A percentile compares a stretch with the other conserved stretches of the same genome.
phyloP scores from a whole-genome alignment of 2,888 invertebrate species.

The Eurois occulta region DNA sequence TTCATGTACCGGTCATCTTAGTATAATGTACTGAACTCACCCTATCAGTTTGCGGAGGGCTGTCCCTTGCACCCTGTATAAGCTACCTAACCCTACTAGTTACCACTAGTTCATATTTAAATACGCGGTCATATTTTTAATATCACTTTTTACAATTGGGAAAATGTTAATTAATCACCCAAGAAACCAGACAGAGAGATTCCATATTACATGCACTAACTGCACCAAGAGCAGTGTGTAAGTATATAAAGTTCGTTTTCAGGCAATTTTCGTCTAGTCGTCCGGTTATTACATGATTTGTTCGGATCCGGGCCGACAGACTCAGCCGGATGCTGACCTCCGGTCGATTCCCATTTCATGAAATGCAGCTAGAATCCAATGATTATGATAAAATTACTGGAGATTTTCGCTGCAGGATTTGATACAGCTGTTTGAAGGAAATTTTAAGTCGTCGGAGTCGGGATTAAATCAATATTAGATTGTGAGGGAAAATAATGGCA shows the following conservation, averaged over 20 bases:
- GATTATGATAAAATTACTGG: constrained; percentile 46
- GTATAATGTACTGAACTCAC: too few species aligned
- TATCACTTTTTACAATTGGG: too few species aligned
- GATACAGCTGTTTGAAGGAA: background rate
- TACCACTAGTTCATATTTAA: too few species aligned
- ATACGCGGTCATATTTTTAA: too few species aligned
- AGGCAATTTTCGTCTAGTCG: constrained; percentile 39
- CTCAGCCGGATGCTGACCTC: constrained; percentile 44
- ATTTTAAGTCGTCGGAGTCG: background rate
- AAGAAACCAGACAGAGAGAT: too few species aligned
- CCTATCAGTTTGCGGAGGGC: too few species aligned
- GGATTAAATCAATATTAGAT: constrained; percentile 12
- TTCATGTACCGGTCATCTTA: too few species aligned
- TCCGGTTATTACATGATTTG: constrained; percentile 61
- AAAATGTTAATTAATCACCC: too few species aligned
- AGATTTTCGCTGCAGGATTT: constrained; percentile 6
- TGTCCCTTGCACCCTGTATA: too few species aligned
- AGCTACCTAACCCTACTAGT: too few species aligned
- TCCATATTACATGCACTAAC: too few species aligned
- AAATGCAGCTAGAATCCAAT: constrained; percentile 41
- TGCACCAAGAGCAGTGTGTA: background rate
- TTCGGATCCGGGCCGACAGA: constrained; percentile 43
- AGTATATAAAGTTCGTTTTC: constrained; percentile 14
- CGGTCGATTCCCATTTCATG: constrained; percentile 44
- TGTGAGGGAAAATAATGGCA: background rate